phyloP scores from a whole-genome alignment of 64 coral and sea anemone species.

The Platygyra sinensis region DNA sequence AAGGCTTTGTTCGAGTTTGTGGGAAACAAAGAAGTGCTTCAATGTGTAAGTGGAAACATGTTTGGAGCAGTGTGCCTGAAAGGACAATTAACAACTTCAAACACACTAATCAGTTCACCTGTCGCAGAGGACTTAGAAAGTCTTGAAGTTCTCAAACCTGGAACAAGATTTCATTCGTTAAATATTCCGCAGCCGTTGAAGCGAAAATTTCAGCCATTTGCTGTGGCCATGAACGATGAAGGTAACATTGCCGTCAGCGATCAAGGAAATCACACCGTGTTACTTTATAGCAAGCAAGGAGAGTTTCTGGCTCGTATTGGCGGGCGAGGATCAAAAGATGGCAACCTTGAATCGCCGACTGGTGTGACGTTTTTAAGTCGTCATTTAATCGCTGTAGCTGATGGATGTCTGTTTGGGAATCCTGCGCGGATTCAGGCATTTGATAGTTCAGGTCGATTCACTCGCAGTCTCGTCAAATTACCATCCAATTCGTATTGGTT shows the following conservation, averaged over 20 bases:
- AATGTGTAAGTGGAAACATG: conserved; percentile 59
- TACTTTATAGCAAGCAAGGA: conserved; percentile 70
- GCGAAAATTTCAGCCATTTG: conserved; percentile 67
- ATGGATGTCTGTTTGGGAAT: conserved; percentile 81
- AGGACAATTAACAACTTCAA: conserved; percentile 21
- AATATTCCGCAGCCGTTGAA: conserved; percentile 51
- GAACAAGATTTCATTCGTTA: conserved; percentile 59
- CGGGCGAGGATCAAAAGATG: conserved; percentile 57
- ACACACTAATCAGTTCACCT: conserved; percentile 10
- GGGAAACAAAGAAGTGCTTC: conserved; percentile 60
- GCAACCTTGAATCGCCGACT: conserved; percentile 72
- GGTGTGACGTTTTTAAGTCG: conserved; percentile 39
- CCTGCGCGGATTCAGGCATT: conserved; percentile 77
- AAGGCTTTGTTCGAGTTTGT: conserved; percentile 55
- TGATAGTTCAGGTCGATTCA: conserved; percentile 56
- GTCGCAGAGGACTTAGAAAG: background rate
- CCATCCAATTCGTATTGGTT: conserved; percentile 68
- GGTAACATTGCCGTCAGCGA: conserved; percentile 61
- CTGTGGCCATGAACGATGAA: conserved; percentile 35
- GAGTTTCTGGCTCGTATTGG: conserved; percentile 63
- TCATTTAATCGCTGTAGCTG: conserved; percentile 55
- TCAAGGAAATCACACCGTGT: conserved; percentile 70
- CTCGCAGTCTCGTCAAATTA: conserved; percentile 55
- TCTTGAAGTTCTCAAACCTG: conserved; percentile 56
- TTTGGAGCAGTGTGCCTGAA: conserved; percentile 54